These are phyloP conservation scores for Ciconia boyciana DNA, from an alignment of 2,113 vertebrate species.

Conservation along the genomic window DNA sequence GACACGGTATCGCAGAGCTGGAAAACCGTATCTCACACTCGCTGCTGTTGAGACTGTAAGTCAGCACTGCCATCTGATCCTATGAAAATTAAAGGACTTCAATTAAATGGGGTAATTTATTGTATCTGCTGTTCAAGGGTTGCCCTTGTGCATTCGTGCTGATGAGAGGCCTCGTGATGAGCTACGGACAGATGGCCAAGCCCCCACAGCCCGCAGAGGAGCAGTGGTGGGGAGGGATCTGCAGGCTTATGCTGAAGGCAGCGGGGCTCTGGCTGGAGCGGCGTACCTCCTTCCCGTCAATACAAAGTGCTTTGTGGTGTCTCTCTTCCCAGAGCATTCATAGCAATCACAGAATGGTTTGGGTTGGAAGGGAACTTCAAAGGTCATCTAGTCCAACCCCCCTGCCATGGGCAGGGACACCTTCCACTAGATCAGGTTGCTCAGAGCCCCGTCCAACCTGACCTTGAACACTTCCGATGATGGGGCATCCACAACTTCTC, in stretches of 20 bases:
- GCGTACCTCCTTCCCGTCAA: background rate
- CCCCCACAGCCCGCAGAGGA: background rate
- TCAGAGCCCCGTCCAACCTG: background rate
- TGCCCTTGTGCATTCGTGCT: background rate
- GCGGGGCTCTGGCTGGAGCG: background rate
- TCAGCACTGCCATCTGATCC: background rate
- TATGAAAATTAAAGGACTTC: background rate
- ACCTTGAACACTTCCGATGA: background rate
- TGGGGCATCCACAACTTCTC: background rate
- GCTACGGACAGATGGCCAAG: background rate
- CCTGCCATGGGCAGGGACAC: background rate
- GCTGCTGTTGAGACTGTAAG: background rate
- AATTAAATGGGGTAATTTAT: background rate
- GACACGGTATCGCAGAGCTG: background rate
- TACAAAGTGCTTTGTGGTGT: background rate
- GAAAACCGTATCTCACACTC: background rate
- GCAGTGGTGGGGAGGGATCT: background rate
- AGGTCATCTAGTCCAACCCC: background rate
- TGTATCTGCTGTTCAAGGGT: background rate
- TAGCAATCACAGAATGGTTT: background rate
- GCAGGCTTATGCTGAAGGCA: background rate
- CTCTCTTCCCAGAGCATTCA: background rate
- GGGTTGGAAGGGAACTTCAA: background rate
- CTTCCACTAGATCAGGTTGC: background rate
- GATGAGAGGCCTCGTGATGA: background rate